Conservation (phyloP, 2,113 vertebrate genomes). For the Chloropsis cyanopogon region DNA sequence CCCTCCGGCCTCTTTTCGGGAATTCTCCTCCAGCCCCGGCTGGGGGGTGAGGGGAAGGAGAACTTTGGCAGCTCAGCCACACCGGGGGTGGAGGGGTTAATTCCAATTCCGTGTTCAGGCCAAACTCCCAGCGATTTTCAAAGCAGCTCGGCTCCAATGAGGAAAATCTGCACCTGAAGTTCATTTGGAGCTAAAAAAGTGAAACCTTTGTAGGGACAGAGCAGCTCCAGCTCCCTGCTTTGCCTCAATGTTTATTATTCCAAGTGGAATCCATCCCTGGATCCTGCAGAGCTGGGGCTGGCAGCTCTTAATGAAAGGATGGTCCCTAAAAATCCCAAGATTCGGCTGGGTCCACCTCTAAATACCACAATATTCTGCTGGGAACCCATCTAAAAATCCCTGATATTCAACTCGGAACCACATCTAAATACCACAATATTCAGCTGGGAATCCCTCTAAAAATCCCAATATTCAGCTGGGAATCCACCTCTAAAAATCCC, state of each 20-base stretch:
- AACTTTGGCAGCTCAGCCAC: fast-evolving
- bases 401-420: too few relatives aligned
- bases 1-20: not conserved
- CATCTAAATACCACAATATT: too few relatives aligned
- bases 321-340: not conserved
- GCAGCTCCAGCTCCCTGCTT: not conserved
- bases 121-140: not conserved
- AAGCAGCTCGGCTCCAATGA: not conserved
- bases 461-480: too few relatives aligned
- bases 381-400: too few relatives aligned
- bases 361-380: not conserved
- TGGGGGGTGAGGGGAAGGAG: not conserved
- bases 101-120: fast-evolving
- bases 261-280: fast-evolving
- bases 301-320: fast-evolving
- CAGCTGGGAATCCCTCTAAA: too few relatives aligned
- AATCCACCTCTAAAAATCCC: too few relatives aligned
- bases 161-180: not conserved
- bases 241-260: not conserved
- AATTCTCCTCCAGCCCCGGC: not conserved
- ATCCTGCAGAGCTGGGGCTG: not conserved
- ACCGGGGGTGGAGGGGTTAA: fast-evolving
- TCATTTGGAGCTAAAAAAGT: not conserved
- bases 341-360: not conserved
- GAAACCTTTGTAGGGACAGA: not conserved